Base-by-base conservation (phyloP, 2,797 vertebrate genomes). In the Rhyacichthys aspro region DNA sequence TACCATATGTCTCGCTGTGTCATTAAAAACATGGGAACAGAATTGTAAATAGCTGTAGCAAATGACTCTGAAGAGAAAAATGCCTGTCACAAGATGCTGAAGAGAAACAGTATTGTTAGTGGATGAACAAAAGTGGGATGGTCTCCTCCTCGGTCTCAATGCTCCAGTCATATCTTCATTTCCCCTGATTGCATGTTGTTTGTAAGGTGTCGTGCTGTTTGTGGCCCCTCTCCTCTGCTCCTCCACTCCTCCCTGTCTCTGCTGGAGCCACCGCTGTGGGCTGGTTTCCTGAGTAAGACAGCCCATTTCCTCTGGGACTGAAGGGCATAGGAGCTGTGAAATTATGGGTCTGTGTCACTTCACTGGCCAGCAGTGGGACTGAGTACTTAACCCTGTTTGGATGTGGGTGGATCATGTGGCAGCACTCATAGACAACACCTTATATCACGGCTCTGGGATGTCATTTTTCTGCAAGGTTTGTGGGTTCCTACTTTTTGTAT, bases 231-330 rank as follows among this genome's bases (percentile, higher is more conserved):
- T 52, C 14, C 23, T 5, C 23, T 28, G 23, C 17, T 45, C 70
- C 62, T 50, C 47, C 66, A 44, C 63, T 52, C 63, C 67, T 61
- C 28, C 50, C 50, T 38, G 34, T 52, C 82, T 82, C 88, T 76
- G 68, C 76, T 62, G 61, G 66, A 82, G 76, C 63, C 71, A 53
- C 78, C 80, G 83, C 61, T 76, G 76, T 80, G 76, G 74, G 79
- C 81, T 87, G 78, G 79, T 85, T 91, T 88, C 90, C 90, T 86
- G 84, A 84, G 59, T 67, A 73, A 78, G 70, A 86, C 79, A 89
- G 82, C 78, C 81, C 61, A 69, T 88, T 93, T 91, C 89, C 90
- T 92, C 67, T 85, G 71, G 69, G 78, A 70, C 76, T 15, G 42
- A 56, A 78, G 78, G 82, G 66, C 81, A 82, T 54, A 64, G 59